Conservation (phyloP, 35 echinoderm and acorn worm species). For the Holothuria glaberrima region DNA sequence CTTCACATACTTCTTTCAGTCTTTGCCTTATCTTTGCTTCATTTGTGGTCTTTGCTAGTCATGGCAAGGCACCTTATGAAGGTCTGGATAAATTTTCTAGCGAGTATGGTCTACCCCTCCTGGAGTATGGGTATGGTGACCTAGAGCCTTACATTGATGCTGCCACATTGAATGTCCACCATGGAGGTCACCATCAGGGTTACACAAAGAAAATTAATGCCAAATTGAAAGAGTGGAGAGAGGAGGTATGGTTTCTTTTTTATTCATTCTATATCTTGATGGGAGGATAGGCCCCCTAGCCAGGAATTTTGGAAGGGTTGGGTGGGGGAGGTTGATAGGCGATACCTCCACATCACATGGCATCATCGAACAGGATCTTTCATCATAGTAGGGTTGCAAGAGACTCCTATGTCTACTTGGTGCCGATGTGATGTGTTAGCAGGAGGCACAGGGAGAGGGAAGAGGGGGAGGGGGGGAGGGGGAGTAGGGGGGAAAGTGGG, state of each 20-base stretch:
- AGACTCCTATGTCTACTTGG: no score
- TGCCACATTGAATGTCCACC: conserved; percentile 71
- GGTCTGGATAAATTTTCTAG: conserved; percentile 28
- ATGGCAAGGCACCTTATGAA: conserved; percentile 59
- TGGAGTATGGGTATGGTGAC: conserved; percentile 76
- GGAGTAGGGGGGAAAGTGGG: no score
- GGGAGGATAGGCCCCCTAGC: no score
- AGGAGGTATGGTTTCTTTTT: conserved; percentile 38
- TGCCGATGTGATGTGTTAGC: no score
- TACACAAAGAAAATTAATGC: conserved; percentile 80
- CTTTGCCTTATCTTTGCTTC: conserved; percentile 9
- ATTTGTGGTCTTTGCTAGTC: neutral
- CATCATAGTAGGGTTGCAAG: no score
- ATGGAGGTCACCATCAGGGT: conserved; percentile 66
- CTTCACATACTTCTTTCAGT: neutral
- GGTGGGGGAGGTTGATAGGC: no score
- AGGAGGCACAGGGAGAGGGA: no score
- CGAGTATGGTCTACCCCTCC: conserved; percentile 59
- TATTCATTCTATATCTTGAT: no score
- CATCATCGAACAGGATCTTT: no score
- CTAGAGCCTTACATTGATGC: conserved; percentile 81
- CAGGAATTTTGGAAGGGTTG: no score
- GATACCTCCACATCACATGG: no score
- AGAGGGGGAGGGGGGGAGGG: no score
- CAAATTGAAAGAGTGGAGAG: conserved; percentile 60